Conservation (phyloP, 2,113 vertebrate genomes). For the Cnemophilus loriae region DNA sequence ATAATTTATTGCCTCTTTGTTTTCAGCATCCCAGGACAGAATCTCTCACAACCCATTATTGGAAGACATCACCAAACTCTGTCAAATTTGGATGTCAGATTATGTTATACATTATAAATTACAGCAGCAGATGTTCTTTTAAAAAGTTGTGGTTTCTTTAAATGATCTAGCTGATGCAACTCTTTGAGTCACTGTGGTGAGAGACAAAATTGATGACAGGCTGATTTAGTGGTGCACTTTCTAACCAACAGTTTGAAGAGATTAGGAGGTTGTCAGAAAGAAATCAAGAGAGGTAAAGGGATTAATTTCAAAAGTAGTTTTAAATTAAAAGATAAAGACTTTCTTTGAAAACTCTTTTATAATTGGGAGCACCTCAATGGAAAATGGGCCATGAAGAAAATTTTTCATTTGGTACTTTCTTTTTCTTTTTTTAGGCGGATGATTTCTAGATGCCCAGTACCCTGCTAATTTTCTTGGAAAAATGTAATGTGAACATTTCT, state of each 20-base stretch:
- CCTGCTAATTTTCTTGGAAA: slow-evolving; percentile 24
- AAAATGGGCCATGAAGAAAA: slow-evolving; percentile 14
- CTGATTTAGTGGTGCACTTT: slow-evolving; percentile 52
- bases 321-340: slow-evolving; percentile 33
- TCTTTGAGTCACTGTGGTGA: slow-evolving; percentile 47
- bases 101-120: slow-evolving; percentile 49
- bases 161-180: slow-evolving; percentile 27
- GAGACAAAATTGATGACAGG: slow-evolving; percentile 64
- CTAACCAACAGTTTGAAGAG: slow-evolving; percentile 54
- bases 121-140: slow-evolving; percentile 51
- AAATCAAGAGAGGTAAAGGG: slow-evolving; percentile 46
- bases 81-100: slow-evolving; percentile 48
- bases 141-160: slow-evolving; percentile 62
- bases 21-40: slow-evolving; percentile 32
- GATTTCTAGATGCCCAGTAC: neutral
- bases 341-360: slow-evolving; percentile 18
- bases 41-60: neutral
- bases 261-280: slow-evolving; percentile 52
- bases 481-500: slow-evolving; percentile 13
- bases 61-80: slow-evolving; percentile 28
- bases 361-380: neutral
- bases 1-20: neutral
- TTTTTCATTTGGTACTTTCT: neutral
- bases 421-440: neutral
- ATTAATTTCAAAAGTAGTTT: slow-evolving; percentile 49